Evolutionary conservation across 2,113 vertebrate species (phyloP), one percentile per base, ranked within the genome.

Genomic region (Plecturocebus donacophilus): DNA sequence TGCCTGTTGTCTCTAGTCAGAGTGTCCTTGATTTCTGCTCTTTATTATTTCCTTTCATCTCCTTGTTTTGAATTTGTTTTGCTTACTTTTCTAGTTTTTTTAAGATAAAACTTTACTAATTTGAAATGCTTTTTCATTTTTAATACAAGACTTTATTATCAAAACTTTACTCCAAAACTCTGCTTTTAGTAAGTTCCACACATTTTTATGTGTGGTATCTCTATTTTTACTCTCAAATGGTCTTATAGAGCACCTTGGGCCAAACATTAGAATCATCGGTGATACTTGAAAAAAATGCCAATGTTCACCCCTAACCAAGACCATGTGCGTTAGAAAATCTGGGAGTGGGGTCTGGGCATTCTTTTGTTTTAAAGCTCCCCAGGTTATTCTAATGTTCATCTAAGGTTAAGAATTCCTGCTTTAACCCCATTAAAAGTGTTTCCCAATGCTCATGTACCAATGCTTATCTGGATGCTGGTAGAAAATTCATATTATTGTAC

Each of bases 1-100:
- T 70, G 27, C 45, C 42, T 77, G 13, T 40, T 83, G 5, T 42
- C n/a, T 80, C 25, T 47, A 3, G 27, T 95, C 42, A 83, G 49
- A 70, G 0, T 13, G 38, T 52, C 8, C 49, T 20, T 40, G 1
- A 47, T 20, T 82, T 66, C 71, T 95, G 35, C 30, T 71, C 19
- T 68, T 71, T 40, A 73, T n/a, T 68, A 56, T 68, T 75, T 87
- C 25, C 12, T 70, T 93, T 91, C 19, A 66, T 42, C 21, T 42
- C 47, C 40, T 89, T 75, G 35, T 32, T 85, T 80, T 35, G 21
- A 17, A 61, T 68, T 92, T 88, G 38, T 61, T 89, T 89, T 80
- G 61, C 84, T 89, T 93, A 80, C 6, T 79, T 91, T 95, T 94
- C 30, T 92, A 73, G 35, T 61, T 52, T 89, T 89, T 35, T 90